Conservation (phyloP, 2,888 invertebrate species). For the Anorthoa munda region DNA sequence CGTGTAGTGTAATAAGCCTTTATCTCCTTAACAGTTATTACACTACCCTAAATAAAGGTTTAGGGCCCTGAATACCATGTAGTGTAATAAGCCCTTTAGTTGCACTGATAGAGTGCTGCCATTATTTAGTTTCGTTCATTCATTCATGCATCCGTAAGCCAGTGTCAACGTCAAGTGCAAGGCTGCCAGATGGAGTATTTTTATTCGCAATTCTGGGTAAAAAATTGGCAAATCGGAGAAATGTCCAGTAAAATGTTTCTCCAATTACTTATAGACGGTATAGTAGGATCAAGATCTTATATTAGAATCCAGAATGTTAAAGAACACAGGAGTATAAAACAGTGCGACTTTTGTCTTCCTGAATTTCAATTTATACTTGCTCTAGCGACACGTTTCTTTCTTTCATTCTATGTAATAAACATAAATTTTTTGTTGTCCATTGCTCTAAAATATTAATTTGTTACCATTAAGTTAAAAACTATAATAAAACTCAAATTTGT, state of each 20-base stretch:
- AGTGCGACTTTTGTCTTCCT: background rate
- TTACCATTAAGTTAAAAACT: too few relatives aligned
- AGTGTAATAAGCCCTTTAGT: too few relatives aligned
- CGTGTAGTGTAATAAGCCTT: too few relatives aligned
- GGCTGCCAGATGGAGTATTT: background rate
- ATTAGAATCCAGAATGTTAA: too few relatives aligned
- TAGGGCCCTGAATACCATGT: too few relatives aligned
- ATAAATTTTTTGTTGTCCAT: too few relatives aligned
- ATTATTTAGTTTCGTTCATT: constrained; percentile 24
- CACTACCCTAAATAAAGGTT: too few relatives aligned
- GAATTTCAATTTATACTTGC: background rate
- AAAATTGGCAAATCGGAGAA: background rate
- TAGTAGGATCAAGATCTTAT: too few relatives aligned
- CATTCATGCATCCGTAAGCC: background rate
- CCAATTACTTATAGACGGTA: background rate
- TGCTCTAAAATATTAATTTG: too few relatives aligned
- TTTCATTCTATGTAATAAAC: background rate
- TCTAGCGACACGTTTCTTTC: background rate
- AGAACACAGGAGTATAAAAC: background rate
- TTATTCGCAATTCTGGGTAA: background rate
- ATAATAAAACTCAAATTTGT: too few relatives aligned
- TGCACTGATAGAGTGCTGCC: constrained; percentile 10
- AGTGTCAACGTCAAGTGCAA: constrained; percentile 10
- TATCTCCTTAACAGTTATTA: too few relatives aligned
- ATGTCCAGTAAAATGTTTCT: background rate